Evolutionary conservation across 1,140 invertebrate genomes (phyloP).

Genomic region (Anastatus disparis): DNA sequence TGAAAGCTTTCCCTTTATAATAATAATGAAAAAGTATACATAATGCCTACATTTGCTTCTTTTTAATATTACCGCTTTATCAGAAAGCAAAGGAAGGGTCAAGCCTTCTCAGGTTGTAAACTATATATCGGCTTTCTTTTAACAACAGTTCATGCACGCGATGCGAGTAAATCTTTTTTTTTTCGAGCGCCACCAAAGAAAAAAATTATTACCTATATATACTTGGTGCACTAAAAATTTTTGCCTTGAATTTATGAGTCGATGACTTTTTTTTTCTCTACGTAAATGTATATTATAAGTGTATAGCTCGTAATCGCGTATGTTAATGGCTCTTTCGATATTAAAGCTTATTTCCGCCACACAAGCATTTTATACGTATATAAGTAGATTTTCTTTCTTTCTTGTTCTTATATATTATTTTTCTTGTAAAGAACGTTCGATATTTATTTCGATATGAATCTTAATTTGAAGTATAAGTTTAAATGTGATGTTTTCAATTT

Average conservation of each 20-base stretch:
- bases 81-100: too few relatives aligned
- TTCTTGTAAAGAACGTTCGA: too few relatives aligned
- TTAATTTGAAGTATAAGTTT: slow-evolving; percentile 9
- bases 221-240: background rate
- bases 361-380: background rate
- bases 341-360: slow-evolving; percentile 25
- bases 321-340: slow-evolving; percentile 31
- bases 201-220: background rate
- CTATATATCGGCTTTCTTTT: slow-evolving; percentile 25
- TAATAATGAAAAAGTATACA: too few relatives aligned
- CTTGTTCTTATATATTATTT: too few relatives aligned
- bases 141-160: slow-evolving; percentile 15
- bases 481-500: slow-evolving; percentile 23
- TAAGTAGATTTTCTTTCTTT: too few relatives aligned
- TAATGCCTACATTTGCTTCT: too few relatives aligned
- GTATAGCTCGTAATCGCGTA: slow-evolving; percentile 23
- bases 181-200: background rate
- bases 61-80: too few relatives aligned
- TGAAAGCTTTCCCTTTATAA: too few relatives aligned
- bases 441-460: too few relatives aligned
- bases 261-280: too few relatives aligned
- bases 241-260: slow-evolving; percentile 10
- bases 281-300: background rate
- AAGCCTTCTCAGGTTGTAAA: slow-evolving; percentile 24
- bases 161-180: slow-evolving; percentile 27